A percentile compares a stretch with the other conserved stretches of the same genome.
Evolutionary conservation across 2,888 invertebrate species (phyloP).

Genomic region (Eupithecia pulchellata): DNA sequence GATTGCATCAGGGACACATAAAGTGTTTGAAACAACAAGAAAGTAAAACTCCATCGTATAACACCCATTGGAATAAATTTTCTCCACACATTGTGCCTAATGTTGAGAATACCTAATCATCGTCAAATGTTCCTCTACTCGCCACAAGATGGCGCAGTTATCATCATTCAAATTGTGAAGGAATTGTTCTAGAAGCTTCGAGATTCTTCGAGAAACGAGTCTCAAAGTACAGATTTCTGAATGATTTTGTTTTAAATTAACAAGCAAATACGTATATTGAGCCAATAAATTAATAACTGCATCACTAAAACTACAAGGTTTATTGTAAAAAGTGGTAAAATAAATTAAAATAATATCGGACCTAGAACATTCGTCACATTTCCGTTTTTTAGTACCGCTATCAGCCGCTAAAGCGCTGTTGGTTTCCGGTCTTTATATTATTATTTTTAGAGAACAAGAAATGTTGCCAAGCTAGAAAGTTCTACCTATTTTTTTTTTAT

Average conservation of each 20-base stretch:
- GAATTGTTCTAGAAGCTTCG: constrained; percentile 57
- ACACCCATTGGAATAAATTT: neutral
- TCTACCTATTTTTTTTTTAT: neutral
- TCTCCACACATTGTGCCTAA: constrained; percentile 45
- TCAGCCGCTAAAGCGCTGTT: constrained; percentile 29
- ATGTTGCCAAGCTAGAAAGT: constrained; percentile 33
- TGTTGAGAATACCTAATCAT: constrained; percentile 53
- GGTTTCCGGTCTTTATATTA: constrained; percentile 40
- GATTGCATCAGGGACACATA: neutral
- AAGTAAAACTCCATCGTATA: neutral
- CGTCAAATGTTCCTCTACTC: constrained; percentile 51
- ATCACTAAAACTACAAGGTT: neutral
- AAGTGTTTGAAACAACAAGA: neutral
- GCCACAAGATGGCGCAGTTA: constrained; percentile 50
- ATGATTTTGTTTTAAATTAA: constrained; percentile 40
- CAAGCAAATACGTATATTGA: neutral
- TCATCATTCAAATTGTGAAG: neutral
- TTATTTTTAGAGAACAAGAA: constrained; percentile 32
- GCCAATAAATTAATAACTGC: neutral
- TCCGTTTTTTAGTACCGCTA: constrained; percentile 61
- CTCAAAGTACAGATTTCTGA: constrained; percentile 36
- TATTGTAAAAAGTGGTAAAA: constrained; percentile 20
- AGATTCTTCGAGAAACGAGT: constrained; percentile 35
- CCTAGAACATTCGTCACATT: constrained; percentile 70
- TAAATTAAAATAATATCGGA: constrained; percentile 28